Conservation (phyloP, 2,113 vertebrate species). For the Planiliza haematocheilus region DNA sequence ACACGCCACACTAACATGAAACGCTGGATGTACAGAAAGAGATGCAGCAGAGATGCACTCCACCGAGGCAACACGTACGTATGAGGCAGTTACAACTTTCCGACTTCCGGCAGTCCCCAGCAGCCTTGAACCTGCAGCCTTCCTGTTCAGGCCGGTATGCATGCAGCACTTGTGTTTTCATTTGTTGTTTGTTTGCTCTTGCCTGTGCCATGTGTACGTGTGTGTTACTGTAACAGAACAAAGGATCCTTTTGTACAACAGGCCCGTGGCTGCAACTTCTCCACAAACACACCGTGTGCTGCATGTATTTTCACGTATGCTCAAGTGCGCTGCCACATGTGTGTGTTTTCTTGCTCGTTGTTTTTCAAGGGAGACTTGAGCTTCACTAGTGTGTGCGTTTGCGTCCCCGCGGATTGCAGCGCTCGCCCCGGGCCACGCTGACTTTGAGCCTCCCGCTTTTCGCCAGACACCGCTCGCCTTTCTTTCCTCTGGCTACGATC, state of each 20-base stretch:
- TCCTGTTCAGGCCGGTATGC: slow-evolving; percentile 24
- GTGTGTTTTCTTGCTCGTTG: slow-evolving; percentile 41
- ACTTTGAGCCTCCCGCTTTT: slow-evolving; percentile 66
- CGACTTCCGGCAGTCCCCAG: slow-evolving; percentile 25
- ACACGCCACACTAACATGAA: slow-evolving; percentile 11
- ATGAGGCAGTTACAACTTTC: slow-evolving; percentile 30
- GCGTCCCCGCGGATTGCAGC: slow-evolving; percentile 49
- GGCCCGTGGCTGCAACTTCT: slow-evolving; percentile 51
- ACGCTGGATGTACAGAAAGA: slow-evolving; percentile 18
- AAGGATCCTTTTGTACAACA: slow-evolving; percentile 63
- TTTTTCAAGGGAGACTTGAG: slow-evolving; percentile 42
- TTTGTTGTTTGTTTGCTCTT: slow-evolving; percentile 12
- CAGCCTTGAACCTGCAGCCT: slow-evolving; percentile 46
- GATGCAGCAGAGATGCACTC: slow-evolving; percentile 20
- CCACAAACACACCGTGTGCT: slow-evolving; percentile 27
- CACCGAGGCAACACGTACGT: slow-evolving; percentile 33
- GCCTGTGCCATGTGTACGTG: neutral
- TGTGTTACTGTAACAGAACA: slow-evolving; percentile 52
- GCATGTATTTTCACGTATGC: slow-evolving; percentile 52
- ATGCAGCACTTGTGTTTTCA: slow-evolving; percentile 8
- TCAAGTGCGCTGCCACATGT: slow-evolving; percentile 42
- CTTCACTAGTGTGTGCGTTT: slow-evolving; percentile 30
- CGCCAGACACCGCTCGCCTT: slow-evolving; percentile 61
- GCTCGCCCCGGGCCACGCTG: slow-evolving; percentile 47
- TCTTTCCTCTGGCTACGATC: slow-evolving; percentile 62